Base-by-base conservation (phyloP, 2,888 invertebrate genomes). In the Cataglyphis altisquamis region DNA sequence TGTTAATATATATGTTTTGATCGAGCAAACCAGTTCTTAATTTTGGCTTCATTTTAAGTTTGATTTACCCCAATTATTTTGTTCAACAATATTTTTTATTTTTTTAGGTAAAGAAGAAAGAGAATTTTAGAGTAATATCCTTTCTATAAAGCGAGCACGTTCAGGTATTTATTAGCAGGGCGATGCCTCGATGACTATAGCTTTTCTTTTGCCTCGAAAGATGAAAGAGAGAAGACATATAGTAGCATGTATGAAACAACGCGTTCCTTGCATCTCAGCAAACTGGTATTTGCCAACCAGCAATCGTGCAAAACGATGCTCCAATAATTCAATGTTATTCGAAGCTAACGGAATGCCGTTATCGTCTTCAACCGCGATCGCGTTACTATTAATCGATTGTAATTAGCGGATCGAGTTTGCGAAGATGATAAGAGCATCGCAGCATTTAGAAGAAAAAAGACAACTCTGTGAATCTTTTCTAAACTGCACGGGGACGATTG, bases 251-350 rank as follows among this genome's bases (percentile, higher is more conserved):
- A 70, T 83, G 82, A 87, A 84, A 82, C 70, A 66, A 83, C 82
- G 64, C 78, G 67, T 73, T 72, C 72, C 64, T 73, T 68, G 52
- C 52, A 70, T 64, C 62, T n/a, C 21, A 36, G 67, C 55, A 84
- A 85, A 85, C 87, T 85, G 85, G 84, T 85, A 88, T 83, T 81
- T 82, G 80, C 84, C 78, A 74, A 74, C 70, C 68, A 60, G 85
- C 70, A 85, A 85, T 84, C 85, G 82, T 52, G 78, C 81, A 78
- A 88, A 88, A 87, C 87, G 88, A 88, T 86, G 86, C 83, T 88
- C 87, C 86, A 84, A 86, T 88, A 87, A 86, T 88, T 73, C 78
- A 85, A 81, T 87, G 85, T 73, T 87, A 87, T 84, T 81, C 84
- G 29, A 8, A 77, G 39, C 82, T 88, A 88, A 88, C 88, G 87